phyloP scores from a whole-genome alignment of 1,140 invertebrate species.

The Mya arenaria region DNA sequence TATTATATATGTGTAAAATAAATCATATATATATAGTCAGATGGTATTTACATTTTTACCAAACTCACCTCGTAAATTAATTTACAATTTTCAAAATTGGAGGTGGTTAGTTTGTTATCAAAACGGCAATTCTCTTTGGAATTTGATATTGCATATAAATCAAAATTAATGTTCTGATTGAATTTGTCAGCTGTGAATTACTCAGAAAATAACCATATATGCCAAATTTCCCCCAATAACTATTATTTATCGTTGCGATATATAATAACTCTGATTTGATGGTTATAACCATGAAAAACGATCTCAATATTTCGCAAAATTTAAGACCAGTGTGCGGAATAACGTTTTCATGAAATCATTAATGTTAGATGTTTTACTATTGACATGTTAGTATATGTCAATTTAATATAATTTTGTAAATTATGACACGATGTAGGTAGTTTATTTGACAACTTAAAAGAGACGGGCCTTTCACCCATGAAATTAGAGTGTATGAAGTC shows the following conservation, averaged over 20 bases:
- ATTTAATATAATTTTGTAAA: constrained; percentile 49
- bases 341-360: no score
- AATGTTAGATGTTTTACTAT: background rate
- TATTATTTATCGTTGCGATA: background rate
- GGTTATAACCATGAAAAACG: constrained; percentile 29
- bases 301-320: background rate
- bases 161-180: constrained; percentile 18
- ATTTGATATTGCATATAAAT: constrained; percentile 48
- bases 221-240: constrained; percentile 2
- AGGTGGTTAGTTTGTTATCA: no score
- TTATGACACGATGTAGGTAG: constrained; percentile 31
- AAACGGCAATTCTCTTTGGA: no score
- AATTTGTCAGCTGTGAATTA: background rate
- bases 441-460: constrained; percentile 16
- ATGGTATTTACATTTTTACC: no score
- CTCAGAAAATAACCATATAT: constrained; percentile 16
- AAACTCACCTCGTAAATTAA: no score
- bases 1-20: no score
- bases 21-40: no score
- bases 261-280: constrained; percentile 3
- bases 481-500: constrained; percentile 35
- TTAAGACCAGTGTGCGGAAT: no score
- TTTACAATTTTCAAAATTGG: no score
- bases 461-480: constrained; percentile 1
- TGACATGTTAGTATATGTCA: constrained; percentile 13